Evolutionary conservation across 2,888 invertebrate genomes (phyloP).

Genomic region (Pristionchus mayeri): DNA sequence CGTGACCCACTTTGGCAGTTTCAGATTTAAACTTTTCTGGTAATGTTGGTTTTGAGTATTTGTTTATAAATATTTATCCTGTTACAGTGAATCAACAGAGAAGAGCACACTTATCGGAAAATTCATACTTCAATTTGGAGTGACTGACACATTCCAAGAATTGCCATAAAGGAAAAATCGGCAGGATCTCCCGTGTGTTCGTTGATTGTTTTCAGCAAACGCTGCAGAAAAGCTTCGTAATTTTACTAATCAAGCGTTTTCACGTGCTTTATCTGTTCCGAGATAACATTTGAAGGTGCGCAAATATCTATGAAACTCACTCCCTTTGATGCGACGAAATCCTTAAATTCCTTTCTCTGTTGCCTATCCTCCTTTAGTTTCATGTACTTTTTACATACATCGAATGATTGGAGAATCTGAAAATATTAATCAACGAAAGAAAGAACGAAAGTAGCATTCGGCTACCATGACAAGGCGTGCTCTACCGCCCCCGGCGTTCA

Average conservation of each 20-base stretch:
- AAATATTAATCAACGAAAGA: too few species aligned
- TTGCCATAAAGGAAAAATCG: neutral
- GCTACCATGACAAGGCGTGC: too few species aligned
- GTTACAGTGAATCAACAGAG: too few species aligned
- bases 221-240: neutral
- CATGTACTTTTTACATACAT: neutral
- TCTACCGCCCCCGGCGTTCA: too few species aligned
- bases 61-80: neutral
- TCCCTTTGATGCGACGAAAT: slow-evolving; percentile 37
- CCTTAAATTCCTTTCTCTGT: neutral
- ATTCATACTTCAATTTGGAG: neutral
- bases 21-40: neutral
- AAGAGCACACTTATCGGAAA: too few species aligned
- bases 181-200: neutral
- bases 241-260: too few species aligned
- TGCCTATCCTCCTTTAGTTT: neutral
- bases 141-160: neutral
- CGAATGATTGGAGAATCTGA: neutral
- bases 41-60: neutral
- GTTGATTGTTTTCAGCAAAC: neutral
- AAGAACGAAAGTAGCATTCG: too few species aligned
- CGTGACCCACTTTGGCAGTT: neutral
- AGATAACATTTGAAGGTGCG: too few species aligned
- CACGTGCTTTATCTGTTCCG: too few species aligned
- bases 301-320: neutral